phyloP scores from a whole-genome alignment of 2,888 invertebrate species.

The Polydesmus complanatus region DNA sequence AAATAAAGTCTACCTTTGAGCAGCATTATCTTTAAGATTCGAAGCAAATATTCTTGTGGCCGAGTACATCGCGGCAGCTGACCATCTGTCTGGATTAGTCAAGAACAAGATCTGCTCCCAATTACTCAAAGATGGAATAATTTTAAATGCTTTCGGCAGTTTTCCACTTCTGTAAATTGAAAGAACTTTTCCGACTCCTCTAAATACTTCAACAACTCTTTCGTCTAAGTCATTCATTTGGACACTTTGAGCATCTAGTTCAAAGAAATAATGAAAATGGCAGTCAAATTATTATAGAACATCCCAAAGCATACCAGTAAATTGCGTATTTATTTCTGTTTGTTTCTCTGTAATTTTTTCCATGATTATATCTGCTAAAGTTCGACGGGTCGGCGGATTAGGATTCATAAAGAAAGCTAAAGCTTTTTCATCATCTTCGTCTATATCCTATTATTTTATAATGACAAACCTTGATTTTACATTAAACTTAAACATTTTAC shows the following conservation, averaged over 20 bases:
- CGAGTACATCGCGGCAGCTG: constrained; percentile 94
- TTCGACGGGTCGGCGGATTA: constrained; percentile 48
- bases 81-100: constrained; percentile 89
- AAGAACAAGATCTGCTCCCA: constrained; percentile 86
- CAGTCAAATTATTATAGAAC: background rate
- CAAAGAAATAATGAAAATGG: background rate
- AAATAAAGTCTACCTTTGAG: constrained; percentile 48
- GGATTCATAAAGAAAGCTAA: constrained; percentile 64
- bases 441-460: constrained; percentile 43
- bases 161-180: constrained; percentile 83
- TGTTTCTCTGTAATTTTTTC: constrained; percentile 87
- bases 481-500: background rate
- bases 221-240: constrained; percentile 74
- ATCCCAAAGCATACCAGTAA: constrained; percentile 41
- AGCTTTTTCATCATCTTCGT: constrained; percentile 78
- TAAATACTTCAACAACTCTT: constrained; percentile 64
- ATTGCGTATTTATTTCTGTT: constrained; percentile 71
- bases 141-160: constrained; percentile 95
- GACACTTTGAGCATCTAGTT: constrained; percentile 34
- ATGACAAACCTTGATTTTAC: background rate
- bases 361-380: constrained; percentile 78
- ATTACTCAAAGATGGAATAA: constrained; percentile 76
- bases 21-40: constrained; percentile 89
- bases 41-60: constrained; percentile 94
- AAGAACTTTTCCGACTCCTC: constrained; percentile 76